Conservation (phyloP, 2,113 vertebrate species). For the Carettochelys insculpta region DNA sequence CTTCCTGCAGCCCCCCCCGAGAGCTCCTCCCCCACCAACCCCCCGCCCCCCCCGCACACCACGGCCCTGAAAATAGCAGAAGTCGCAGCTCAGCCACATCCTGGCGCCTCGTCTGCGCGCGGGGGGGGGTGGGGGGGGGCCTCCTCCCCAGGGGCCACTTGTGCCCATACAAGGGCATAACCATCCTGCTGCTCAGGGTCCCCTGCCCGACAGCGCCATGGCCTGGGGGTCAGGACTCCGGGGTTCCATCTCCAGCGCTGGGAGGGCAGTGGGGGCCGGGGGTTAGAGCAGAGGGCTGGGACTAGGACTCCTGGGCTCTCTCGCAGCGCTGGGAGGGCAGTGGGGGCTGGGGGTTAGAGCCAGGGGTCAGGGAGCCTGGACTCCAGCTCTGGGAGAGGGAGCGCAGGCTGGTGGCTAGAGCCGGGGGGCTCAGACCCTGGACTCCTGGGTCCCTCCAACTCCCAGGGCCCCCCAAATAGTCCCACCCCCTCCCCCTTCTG, state of each 20-base stretch:
- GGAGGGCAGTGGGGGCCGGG: background rate
- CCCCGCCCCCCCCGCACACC: background rate
- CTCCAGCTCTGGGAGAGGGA: too few relatives aligned
- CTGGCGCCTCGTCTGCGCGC: background rate
- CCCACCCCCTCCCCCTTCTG: background rate
- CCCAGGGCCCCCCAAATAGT: background rate
- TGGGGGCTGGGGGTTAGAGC: background rate
- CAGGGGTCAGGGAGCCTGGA: too few relatives aligned
- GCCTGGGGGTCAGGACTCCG: background rate
- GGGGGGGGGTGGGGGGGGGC: background rate
- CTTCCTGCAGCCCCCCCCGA: too few relatives aligned
- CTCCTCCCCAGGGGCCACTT: background rate
- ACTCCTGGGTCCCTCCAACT: background rate
- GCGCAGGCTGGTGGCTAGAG: background rate
- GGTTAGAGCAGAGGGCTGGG: background rate
- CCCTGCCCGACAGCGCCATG: too few relatives aligned
- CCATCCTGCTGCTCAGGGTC: background rate
- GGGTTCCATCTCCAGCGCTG: too few relatives aligned
- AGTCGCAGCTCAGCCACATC: slow-evolving; percentile 14
- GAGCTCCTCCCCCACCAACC: too few relatives aligned
- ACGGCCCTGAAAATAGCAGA: background rate
- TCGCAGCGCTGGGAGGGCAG: too few relatives aligned
- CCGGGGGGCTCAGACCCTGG: too few relatives aligned
- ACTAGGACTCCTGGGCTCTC: background rate
- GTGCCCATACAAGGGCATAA: slow-evolving; percentile 20